Base-by-base conservation (phyloP, 2,888 invertebrate species). In the Buathra laborator region DNA sequence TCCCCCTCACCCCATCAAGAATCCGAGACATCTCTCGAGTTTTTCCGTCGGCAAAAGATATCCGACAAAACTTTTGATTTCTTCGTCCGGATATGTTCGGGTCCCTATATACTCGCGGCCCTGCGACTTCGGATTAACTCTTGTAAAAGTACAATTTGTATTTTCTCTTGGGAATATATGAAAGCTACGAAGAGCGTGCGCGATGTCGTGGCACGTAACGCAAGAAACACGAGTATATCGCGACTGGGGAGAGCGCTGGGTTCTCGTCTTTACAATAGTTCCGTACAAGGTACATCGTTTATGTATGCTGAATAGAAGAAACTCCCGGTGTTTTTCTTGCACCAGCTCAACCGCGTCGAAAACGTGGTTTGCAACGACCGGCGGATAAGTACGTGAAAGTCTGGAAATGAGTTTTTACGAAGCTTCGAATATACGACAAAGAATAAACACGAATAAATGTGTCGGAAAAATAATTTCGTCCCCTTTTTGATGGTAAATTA, bases 131-230 rank as follows among this genome's bases (percentile, higher is more conserved):
- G 89, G 85, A 90, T 90, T 89, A 90, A 90, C 88, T 89, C 86
- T 87, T 86, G 89, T 88, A 88, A 89, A 89, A 89, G 85, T 90
- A 89, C 89, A 89, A 89, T 90, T 91, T 89, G 88, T 90, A 89
- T 90, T 89, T 89, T 88, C 83, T 74, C 62, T 71, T 24, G 84
- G 86, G 81, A 74, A 87, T 79, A 72, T 62, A 10, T 12, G 71
- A 71, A 62, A 51, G 48, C 48, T 14, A 24, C 16, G 62, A 48
- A n/a, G 32, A n/a, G 24, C 59, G n/a, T 24, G 53, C 56, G 9
- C 16, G 14, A 24, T 53, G 48, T 14, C 46, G 24, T n/a, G 4
- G 46, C 70, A 51, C 48, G 48, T 59, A 51, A 48, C 48, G 48
- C 43, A 44, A 43, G 53, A 64, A 75, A 74, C 7, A 56, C 7